Base-by-base conservation (phyloP, 1,140 invertebrate species). In the Tetramorium simillimum region DNA sequence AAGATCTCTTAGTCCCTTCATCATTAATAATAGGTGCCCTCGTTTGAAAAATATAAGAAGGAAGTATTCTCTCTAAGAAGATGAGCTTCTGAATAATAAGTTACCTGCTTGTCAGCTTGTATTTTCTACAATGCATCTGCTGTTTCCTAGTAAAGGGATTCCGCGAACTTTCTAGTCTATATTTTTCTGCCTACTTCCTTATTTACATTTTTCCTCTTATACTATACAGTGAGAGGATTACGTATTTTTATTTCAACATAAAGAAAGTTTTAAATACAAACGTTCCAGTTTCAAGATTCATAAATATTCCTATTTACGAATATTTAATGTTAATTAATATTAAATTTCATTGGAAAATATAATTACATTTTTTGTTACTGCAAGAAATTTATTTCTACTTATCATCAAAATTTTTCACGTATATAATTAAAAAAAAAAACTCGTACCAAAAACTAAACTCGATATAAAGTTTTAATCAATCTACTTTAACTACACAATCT, bases 81-180 rank as follows among this genome's bases (percentile, higher is more conserved):
- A 63, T 9, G 18, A 65, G 63, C 10, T 43, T 43, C 9, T 67
- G 37, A 40, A 43, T 67, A 67, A 67, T 67, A 67, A 67, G 65
- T 16, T 46, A n/a, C 33, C 63, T 46, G 40, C 65, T 46, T 46
- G 65, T 46, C 65, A 46, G 40, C 65, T 69, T 69, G 21, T 69
- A 46, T 69, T 69, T 69, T 7, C 12, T 69, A 69, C 40, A 49
- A 69, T 24, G 21, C 21, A 46, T 21, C n/a, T 24, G 7, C 21
- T 69, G 43, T 69, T 69, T 49, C 12, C 40, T 14, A 69, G 40
- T 16, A 69, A 46, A 46, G 12, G 5, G 5, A 69, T 69, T 69
- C 65, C 14, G 21, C 21, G 21, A 46, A 69, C 46, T 46, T 69
- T 14, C 65, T 69, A 67, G 37, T 69, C 21, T 69, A 67, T 43